Base-by-base conservation (phyloP, 2,888 invertebrate genomes). In the Branchipolynoe longqiensis region DNA sequence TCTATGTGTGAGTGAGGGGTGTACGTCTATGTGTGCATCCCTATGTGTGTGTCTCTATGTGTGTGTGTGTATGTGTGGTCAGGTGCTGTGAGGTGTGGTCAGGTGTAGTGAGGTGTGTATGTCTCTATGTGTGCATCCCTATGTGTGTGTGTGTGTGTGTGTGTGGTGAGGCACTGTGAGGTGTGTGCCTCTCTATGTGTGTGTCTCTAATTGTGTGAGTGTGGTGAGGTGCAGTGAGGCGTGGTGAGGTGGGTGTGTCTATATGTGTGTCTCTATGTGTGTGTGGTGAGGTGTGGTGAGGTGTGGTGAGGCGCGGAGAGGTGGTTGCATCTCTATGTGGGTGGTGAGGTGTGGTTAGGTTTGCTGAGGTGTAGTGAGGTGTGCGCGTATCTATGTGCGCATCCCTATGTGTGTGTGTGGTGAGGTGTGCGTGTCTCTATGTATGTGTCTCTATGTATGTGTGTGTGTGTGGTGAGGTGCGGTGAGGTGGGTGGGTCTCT, bases 251-350 rank as follows among this genome's bases (percentile, higher is more conserved):
- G 62, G n/a, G 62, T 14, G n/a, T 62, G 62, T 62, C 25, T 62
- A n/a, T 62, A n/a, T 14, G 62, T 62, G 62, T 62, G 62, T 62
- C 14, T 62, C 6, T 62, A n/a, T 62, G 62, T 14, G 62, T 6
- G 62, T 6, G 12, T 6, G 62, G n/a, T n/a, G n/a, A n/a, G 8
- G 62, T 6, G 31, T 62, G 62, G 62, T 14, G 8, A 48, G 18
- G 8, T 48, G 48, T 8, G 48, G 48, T 48, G 48, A 12, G 48
- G 48, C 18, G 48, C 8, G 48, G 48, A 48, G 48, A 48, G 62
- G 62, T 14, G 31, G 28, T 62, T 62, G 62, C 25, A 22, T 56
- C 8, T 14, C 25, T n/a, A n/a, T n/a, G n/a, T n/a, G n/a, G n/a
- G n/a, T n/a, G 28, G 28, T 14, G 62, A 31, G 62, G 28, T 62